Evolutionary conservation across 2,888 invertebrate species (phyloP).

Genomic region (Rhagophthalmus giganteus): DNA sequence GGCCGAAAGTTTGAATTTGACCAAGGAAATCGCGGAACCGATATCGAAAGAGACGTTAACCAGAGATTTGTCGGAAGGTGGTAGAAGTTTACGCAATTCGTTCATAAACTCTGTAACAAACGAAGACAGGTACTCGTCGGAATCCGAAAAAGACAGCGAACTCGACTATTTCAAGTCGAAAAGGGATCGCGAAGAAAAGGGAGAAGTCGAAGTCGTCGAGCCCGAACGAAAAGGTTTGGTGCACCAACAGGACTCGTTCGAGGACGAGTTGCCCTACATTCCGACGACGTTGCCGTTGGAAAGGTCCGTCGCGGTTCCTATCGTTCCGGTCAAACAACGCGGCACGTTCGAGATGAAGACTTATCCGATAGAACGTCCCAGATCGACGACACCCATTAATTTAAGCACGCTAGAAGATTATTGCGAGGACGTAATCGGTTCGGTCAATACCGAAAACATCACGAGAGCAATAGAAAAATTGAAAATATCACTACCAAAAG

Average conservation of each 20-base stretch:
- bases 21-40: constrained; percentile 13
- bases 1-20: constrained; percentile 12
- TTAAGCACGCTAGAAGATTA: constrained; percentile 74
- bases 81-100: constrained; percentile 27
- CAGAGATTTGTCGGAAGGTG: constrained; percentile 9
- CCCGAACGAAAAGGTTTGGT: constrained; percentile 77
- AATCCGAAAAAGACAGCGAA: constrained; percentile 74
- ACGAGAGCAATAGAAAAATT: constrained; percentile 63
- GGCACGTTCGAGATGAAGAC: constrained; percentile 65
- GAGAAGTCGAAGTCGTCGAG: constrained; percentile 62
- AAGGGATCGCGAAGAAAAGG: constrained; percentile 44
- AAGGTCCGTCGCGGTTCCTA: constrained; percentile 77
- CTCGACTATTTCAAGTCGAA: constrained; percentile 53
- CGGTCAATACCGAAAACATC: constrained; percentile 42
- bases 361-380: constrained; percentile 73
- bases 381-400: constrained; percentile 73
- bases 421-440: constrained; percentile 56
- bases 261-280: constrained; percentile 82
- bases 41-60: constrained; percentile 11
- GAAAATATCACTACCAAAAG: constrained; percentile 70
- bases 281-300: constrained; percentile 89
- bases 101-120: constrained; percentile 39
- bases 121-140: constrained; percentile 65
- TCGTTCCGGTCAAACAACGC: constrained; percentile 78
- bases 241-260: constrained; percentile 79